Evolutionary conservation across 2,888 invertebrate genomes (phyloP).

Genomic region (Pasiphila rectangulata): DNA sequence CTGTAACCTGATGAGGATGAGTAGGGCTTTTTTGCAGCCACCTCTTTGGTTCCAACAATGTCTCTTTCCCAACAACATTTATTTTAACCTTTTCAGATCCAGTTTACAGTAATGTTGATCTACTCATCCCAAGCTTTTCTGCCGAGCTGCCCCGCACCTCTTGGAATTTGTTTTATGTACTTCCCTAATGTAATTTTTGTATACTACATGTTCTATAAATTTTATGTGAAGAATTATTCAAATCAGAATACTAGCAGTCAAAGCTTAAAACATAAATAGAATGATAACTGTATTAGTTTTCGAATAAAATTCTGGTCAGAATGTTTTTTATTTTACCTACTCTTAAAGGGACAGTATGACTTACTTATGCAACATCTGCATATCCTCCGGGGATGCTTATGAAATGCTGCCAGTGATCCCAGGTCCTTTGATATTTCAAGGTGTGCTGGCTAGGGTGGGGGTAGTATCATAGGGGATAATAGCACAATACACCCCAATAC

Average conservation of each 20-base stretch:
- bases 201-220: slow-evolving; percentile 86
- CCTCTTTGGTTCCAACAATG: no score
- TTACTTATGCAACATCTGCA: no score
- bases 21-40: no score
- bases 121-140: slow-evolving; percentile 78
- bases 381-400: no score
- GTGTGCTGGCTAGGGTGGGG: no score
- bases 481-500: no score
- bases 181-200: slow-evolving; percentile 83
- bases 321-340: background rate
- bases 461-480: no score
- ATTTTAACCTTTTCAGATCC: slow-evolving; percentile 79
- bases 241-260: slow-evolving; percentile 29
- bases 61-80: background rate
- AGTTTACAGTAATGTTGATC: slow-evolving; percentile 83
- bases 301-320: background rate
- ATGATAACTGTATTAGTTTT: background rate
- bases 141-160: slow-evolving; percentile 80
- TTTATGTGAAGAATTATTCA: slow-evolving; percentile 82
- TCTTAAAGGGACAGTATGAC: no score
- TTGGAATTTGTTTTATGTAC: slow-evolving; percentile 75
- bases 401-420: no score
- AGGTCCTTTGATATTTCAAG: no score
- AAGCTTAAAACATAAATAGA: slow-evolving; percentile 26
- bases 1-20: no score